Base-by-base conservation (phyloP, 2,797 vertebrate genomes). In the Triplophysa yarkandensis region DNA sequence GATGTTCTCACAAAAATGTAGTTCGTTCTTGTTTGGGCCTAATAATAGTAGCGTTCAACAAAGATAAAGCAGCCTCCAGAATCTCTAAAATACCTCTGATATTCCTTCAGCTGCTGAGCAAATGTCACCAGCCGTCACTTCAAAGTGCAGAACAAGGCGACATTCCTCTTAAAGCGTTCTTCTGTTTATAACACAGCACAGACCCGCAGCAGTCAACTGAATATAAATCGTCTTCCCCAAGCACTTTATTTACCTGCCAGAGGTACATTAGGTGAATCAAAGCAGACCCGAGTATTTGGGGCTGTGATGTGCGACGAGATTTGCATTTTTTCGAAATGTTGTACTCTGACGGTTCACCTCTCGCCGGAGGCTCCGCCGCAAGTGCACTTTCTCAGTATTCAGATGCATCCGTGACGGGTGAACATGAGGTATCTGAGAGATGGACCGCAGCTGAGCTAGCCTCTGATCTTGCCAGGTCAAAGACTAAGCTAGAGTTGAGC, bases 311-410 rank as follows among this genome's bases (percentile, higher is more conserved):
- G 41, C 57, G 62, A 61, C 27, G 11, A 9, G 23, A 41, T 36
- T 86, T 82, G 77, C 80, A 79, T 80, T 68, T 74, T 36, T 60
- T 85, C 76, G 87, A 83, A 78, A 84, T 85, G 57, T 84, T 87
- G 86, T 85, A 86, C 81, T 72, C 30, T 84, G 62, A 86, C 55
- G 9, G 79, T 70, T 80, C 80, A 75, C 63, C 60, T 78, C 71
- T 74, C 60, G 81, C 87, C 83, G 67, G 52, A 2, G 81, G 73
- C 84, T 80, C 78, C 83, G 23, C 58, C 88, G 32, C 62, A 86
- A 72, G 85, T 88, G 86, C 71, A 89, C 88, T 78, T 86, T 88
- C 88, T 88, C 86, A 25, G 66, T 67, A 83, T 87, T 89, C 82
- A 77, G 83, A 86, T 43, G 58, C 67, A 34, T 60, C 79, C 23